phyloP scores from a whole-genome alignment of 1,140 invertebrate species.

The Heliconius congener region DNA sequence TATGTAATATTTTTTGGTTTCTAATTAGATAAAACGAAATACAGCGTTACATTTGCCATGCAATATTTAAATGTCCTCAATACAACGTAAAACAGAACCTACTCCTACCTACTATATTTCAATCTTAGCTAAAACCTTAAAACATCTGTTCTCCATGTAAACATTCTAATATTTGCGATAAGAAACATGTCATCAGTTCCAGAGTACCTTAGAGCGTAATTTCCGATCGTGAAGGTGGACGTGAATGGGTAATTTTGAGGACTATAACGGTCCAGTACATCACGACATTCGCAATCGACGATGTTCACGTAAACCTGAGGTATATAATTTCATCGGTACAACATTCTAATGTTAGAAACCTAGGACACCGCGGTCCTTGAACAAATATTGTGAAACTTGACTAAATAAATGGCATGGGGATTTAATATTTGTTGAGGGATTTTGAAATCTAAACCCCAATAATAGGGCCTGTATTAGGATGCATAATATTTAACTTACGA shows the following conservation, averaged over 20 bases:
- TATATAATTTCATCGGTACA: conserved; percentile 36
- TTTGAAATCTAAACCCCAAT: conserved; percentile 1
- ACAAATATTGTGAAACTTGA: conserved; percentile 37
- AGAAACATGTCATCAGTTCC: conserved; percentile 3
- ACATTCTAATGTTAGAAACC: conserved; percentile 40
- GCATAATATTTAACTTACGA: not conserved
- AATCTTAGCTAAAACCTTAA: not conserved
- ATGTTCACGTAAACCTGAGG: conserved; percentile 37
- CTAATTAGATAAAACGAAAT: too few relatives aligned
- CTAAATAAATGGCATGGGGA: conserved; percentile 27
- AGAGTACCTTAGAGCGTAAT: conserved; percentile 18
- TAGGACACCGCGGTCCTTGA: conserved; percentile 38
- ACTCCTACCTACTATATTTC: not conserved
- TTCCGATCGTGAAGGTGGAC: conserved; percentile 34
- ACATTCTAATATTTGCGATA: not conserved
- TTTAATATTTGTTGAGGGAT: not conserved
- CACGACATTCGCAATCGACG: conserved; percentile 35
- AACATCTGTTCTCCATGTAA: not conserved
- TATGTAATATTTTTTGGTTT: too few relatives aligned
- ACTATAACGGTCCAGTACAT: conserved; percentile 33
- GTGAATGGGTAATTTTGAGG: conserved; percentile 33
- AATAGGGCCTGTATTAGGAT: conserved; percentile 24
- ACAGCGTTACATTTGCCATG: too few relatives aligned
- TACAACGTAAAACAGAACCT: not conserved
- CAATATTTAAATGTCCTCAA: not conserved